Base-by-base conservation (phyloP, 2,888 invertebrate genomes). In the Trypoxylon attenuatum region DNA sequence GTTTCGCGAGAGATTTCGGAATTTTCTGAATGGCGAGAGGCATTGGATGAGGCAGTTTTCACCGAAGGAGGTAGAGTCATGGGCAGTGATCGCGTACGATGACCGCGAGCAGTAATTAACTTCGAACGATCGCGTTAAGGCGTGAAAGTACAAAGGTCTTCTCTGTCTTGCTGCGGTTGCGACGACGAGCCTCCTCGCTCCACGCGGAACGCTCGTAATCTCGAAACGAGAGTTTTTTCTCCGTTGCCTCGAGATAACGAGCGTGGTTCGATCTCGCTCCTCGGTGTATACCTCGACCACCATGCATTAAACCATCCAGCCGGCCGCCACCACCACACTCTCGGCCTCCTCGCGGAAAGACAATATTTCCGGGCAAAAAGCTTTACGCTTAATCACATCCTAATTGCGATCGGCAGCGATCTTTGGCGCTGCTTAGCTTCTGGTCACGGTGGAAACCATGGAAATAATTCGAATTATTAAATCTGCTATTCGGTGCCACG, bases 51-150 rank as follows among this genome's bases (percentile, higher is more conserved):
- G n/a, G n/a, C n/a, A n/a, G n/a, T n/a, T n/a, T n/a, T n/a, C n/a
- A n/a, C n/a, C n/a, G n/a, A n/a, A n/a, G n/a, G n/a, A n/a, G n/a
- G n/a, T n/a, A n/a, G n/a, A n/a, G 46, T 41, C 53, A 42, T 43
- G 51, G 56, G 47, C 53, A 51, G 29, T 16, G 18, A 15, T 41
- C 38, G 49, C 50, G 61, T 68, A 52, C 69, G 71, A 71, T 62
- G 64, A 64, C 64, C 73, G 62, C 22, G 71, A 57, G 60, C 60
- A 68, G 73, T 72, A 74, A 68, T 69, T 75, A 75, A 75, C 74
- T 75, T 64, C 66, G 57, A 72, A 74, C 71, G 73, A 71, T 75
- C 74, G 72, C 72, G 67, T 74, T 74, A 74, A 74, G 63, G 74
- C 71, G 74, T 74, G 74, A 74, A 74, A 71, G 69, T 69, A 71